Conservation (phyloP, 2,797 vertebrate genomes). For the Eulemur rubriventer region DNA sequence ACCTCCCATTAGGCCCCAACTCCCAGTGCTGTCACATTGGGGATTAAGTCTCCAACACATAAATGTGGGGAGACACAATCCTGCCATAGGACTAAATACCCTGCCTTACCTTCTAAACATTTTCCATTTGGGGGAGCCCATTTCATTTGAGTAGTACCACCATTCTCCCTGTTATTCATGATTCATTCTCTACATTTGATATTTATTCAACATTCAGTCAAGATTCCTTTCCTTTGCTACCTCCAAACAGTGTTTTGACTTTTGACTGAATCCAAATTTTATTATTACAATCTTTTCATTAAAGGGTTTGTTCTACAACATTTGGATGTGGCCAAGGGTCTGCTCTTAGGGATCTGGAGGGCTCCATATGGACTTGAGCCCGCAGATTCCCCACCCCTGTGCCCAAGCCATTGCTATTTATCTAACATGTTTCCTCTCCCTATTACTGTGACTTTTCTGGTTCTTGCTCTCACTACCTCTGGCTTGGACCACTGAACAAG, state of each 20-base stretch:
- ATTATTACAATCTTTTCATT: too few species aligned
- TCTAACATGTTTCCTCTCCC: not conserved
- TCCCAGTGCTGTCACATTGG: not conserved
- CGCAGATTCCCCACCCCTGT: not conserved
- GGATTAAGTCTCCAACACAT: not conserved
- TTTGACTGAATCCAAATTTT: not conserved
- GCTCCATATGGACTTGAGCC: not conserved
- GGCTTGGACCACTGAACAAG: not conserved
- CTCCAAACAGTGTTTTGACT: not conserved
- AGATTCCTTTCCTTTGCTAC: not conserved
- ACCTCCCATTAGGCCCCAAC: accelerated
- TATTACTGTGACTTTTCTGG: not conserved
- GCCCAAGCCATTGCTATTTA: not conserved
- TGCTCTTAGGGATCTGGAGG: not conserved
- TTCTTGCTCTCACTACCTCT: not conserved
- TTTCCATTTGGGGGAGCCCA: not conserved
- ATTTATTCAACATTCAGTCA: not conserved
- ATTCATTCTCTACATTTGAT: not conserved
- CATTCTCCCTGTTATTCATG: not conserved
- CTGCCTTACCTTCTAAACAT: not conserved
- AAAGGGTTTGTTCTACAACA: too few species aligned
- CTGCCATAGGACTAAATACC: not conserved
- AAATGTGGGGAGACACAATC: not conserved
- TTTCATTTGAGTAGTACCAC: not conserved
- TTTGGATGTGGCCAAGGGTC: not conserved